Percentiles rank a stretch among this genome's conserved stretches.
Evolutionary conservation across 2,113 vertebrate species (phyloP).

Genomic region (Peromyscus polionotus): DNA sequence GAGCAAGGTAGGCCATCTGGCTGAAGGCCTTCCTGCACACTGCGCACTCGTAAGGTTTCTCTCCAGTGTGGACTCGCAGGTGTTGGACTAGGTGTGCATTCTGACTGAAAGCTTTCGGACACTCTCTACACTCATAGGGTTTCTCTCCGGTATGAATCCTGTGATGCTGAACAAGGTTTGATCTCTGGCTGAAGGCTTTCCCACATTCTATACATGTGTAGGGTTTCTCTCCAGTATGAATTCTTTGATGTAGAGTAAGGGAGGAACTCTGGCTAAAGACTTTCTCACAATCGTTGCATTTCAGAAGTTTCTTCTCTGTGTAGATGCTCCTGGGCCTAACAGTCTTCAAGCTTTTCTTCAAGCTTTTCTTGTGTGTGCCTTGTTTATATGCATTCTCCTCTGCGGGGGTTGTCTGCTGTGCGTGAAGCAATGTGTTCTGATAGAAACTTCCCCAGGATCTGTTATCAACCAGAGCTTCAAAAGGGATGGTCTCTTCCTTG

Average conservation of each 20-base stretch:
- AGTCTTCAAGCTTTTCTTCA: constrained; percentile 28
- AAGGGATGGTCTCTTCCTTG: constrained; percentile 65
- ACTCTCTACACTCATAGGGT: constrained; percentile 83
- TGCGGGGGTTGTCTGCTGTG: constrained; percentile 62
- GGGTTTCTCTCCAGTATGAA: constrained; percentile 84
- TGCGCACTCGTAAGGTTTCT: constrained; percentile 84
- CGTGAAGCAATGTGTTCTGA: constrained; percentile 47
- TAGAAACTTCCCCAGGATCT: constrained; percentile 66
- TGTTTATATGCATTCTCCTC: constrained; percentile 64
- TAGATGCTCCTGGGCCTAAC: constrained; percentile 64
- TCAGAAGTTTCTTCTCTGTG: constrained; percentile 77
- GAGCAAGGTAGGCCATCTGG: constrained; percentile 80
- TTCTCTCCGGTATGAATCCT: constrained; percentile 85
- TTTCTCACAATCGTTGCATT: constrained; percentile 82
- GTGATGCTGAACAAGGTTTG: constrained; percentile 84
- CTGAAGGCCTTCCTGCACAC: constrained; percentile 83
- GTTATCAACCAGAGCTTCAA: constrained; percentile 59
- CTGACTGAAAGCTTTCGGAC: constrained; percentile 82
- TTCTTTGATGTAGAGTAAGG: constrained; percentile 83
- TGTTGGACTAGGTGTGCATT: constrained; percentile 81
- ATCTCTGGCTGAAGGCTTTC: constrained; percentile 85
- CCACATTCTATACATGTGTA: constrained; percentile 83
- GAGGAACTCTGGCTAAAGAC: constrained; percentile 83
- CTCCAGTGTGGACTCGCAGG: constrained; percentile 83
- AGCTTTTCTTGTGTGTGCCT: constrained; percentile 54